Evolutionary conservation across 1,140 invertebrate species (phyloP).

Genomic region (Odontomachus brunneus): DNA sequence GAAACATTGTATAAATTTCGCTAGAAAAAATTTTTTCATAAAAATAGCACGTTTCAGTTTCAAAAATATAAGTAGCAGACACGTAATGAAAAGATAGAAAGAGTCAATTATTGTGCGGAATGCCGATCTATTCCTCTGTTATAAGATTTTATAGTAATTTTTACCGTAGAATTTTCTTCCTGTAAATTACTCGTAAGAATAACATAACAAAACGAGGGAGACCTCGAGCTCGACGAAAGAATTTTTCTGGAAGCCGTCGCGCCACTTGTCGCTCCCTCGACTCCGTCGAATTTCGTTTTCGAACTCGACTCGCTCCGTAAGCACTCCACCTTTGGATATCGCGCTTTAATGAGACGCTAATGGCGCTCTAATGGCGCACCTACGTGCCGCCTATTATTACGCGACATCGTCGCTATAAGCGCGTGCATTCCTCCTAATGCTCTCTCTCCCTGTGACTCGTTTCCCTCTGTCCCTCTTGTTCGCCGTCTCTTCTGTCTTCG

Average conservation of each 20-base stretch:
- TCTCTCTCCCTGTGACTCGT: not conserved
- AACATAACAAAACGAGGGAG: too few relatives aligned
- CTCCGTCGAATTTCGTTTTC: conserved; percentile 26
- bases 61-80: too few relatives aligned
- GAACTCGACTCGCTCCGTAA: conserved; percentile 10
- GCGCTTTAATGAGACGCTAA: conserved; percentile 63
- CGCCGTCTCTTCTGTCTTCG: conserved; percentile 8
- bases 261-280: not conserved
- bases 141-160: too few relatives aligned
- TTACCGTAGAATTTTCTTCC: too few relatives aligned
- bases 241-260: not conserved
- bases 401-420: conserved; percentile 27
- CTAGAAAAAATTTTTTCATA: too few relatives aligned
- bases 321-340: conserved; percentile 49
- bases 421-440: conserved; percentile 5
- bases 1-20: too few relatives aligned
- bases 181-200: too few relatives aligned
- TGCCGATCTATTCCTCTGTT: too few relatives aligned
- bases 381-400: conserved; percentile 28
- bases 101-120: too few relatives aligned
- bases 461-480: not conserved
- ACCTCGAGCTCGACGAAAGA: too few relatives aligned
- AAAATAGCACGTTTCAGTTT: too few relatives aligned
- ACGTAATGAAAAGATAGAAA: too few relatives aligned
- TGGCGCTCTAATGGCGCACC: conserved; percentile 60